These are phyloP conservation scores for Leguminivora glycinivorella DNA, from an alignment of 1,140 invertebrate genomes.

Conservation along the genomic window DNA sequence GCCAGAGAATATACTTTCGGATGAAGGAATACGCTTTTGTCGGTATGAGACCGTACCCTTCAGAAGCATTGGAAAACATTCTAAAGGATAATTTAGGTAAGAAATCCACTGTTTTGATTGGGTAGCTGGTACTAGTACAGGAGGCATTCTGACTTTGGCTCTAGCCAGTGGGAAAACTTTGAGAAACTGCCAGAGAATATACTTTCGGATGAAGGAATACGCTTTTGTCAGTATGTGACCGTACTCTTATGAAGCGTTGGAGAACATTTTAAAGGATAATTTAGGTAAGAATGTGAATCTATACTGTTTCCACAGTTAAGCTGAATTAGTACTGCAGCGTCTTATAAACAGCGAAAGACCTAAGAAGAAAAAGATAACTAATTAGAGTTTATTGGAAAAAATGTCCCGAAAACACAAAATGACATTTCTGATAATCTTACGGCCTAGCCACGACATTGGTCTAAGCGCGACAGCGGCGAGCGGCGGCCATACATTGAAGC, in stretches of 20 bases:
- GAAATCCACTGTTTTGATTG: conserved; percentile 94
- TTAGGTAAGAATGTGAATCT: conserved; percentile 88
- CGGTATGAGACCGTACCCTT: conserved; percentile 92
- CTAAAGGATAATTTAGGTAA: conserved; percentile 92
- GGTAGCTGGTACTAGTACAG: conserved; percentile 98
- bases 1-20: conserved; percentile 92
- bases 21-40: conserved; percentile 96
- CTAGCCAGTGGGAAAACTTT: conserved; percentile 85
- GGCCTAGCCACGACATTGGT: no score
- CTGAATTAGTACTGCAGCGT: no score
- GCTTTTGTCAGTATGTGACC: conserved; percentile 94
- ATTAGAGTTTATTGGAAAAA: no score
- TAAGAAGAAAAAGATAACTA: no score
- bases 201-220: conserved; percentile 95
- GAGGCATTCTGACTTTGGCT: conserved; percentile 94
- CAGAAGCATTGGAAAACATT: conserved; percentile 91
- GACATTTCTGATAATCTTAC: no score
- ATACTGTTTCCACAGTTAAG: no score
- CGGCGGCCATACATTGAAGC: no score
- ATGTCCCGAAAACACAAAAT: no score
- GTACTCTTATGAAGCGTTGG: conserved; percentile 91
- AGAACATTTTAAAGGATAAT: conserved; percentile 92
- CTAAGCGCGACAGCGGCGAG: no score
- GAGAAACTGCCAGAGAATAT: conserved; percentile 90
- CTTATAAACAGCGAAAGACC: no score